Conservation (phyloP, 2,888 invertebrate genomes). For the Latrodectus elegans region DNA sequence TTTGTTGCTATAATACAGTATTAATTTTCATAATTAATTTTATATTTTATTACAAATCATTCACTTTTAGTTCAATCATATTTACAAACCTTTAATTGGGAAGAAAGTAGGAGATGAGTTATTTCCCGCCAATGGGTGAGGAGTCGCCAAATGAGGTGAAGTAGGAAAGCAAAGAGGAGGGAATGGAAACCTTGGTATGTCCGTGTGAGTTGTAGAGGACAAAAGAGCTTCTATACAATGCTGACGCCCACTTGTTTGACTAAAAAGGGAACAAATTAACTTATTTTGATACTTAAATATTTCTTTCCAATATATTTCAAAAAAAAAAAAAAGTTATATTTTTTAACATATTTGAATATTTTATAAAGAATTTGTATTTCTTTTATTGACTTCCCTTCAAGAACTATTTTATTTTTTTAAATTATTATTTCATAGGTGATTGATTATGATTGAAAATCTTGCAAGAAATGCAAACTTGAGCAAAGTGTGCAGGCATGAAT, state of each 20-base stretch:
- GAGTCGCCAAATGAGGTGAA: slow-evolving; percentile 44
- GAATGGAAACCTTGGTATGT: slow-evolving; percentile 52
- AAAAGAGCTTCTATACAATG: slow-evolving; percentile 60
- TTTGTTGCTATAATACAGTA: too few relatives aligned
- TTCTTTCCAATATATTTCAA: background rate
- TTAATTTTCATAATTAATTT: too few relatives aligned
- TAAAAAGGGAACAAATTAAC: background rate
- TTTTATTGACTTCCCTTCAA: too few relatives aligned
- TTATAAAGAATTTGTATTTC: too few relatives aligned
- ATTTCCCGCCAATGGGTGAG: slow-evolving; percentile 30
- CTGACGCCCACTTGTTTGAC: slow-evolving; percentile 39
- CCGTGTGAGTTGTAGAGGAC: slow-evolving; percentile 24
- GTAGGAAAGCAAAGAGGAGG: slow-evolving; percentile 61
- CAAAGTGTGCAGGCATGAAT: too few relatives aligned
- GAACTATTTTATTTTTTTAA: too few relatives aligned
- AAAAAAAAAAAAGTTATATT: background rate
- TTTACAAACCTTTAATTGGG: slow-evolving; percentile 46
- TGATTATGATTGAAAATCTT: too few relatives aligned
- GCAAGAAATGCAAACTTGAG: too few relatives aligned
- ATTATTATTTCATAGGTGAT: too few relatives aligned
- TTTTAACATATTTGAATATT: background rate
- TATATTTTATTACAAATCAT: too few relatives aligned
- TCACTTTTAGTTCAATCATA: too few relatives aligned
- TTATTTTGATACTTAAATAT: background rate
- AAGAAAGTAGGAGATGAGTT: slow-evolving; percentile 44